Conservation (phyloP, 2,797 vertebrate genomes). For the Danio aesculapii region DNA sequence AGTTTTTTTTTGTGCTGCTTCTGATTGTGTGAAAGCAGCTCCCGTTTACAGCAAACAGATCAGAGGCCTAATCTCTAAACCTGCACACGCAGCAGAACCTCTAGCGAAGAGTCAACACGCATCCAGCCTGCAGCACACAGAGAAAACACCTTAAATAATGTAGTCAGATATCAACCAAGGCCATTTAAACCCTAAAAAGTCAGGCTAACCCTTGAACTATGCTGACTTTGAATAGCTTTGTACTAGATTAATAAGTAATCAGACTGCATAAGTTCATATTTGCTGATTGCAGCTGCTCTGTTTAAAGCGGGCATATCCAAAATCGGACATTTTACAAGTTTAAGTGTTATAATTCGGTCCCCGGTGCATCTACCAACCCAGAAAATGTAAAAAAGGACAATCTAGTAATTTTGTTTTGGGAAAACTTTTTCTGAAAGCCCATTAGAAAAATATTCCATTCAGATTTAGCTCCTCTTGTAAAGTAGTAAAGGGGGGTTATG, state of each 20-base stretch:
- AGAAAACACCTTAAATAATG: not conserved
- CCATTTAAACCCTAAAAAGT: not conserved
- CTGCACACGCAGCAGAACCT: conserved; percentile 16
- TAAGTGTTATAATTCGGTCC: no score
- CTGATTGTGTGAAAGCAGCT: conserved; percentile 39
- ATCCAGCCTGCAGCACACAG: not conserved
- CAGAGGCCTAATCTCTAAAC: conserved; percentile 37
- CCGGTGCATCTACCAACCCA: no score
- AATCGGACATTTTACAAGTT: no score
- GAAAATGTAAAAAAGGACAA: no score
- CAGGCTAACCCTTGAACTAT: not conserved
- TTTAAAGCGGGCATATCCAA: not conserved
- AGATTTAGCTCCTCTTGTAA: no score
- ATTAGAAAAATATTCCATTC: no score
- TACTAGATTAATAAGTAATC: not conserved
- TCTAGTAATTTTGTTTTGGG: no score
- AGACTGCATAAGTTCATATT: not conserved
- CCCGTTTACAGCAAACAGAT: conserved; percentile 38
- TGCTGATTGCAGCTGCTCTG: not conserved
- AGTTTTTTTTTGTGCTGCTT: conserved; percentile 1
- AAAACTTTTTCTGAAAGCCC: no score
- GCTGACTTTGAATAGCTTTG: not conserved
- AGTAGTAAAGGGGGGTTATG: no score
- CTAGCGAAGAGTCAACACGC: conserved; percentile 15
- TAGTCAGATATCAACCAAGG: not conserved